Evolutionary conservation across 1,140 invertebrate species (phyloP), one percentile per base, ranked within the genome.

Genomic region (Anoplophora glabripennis): DNA sequence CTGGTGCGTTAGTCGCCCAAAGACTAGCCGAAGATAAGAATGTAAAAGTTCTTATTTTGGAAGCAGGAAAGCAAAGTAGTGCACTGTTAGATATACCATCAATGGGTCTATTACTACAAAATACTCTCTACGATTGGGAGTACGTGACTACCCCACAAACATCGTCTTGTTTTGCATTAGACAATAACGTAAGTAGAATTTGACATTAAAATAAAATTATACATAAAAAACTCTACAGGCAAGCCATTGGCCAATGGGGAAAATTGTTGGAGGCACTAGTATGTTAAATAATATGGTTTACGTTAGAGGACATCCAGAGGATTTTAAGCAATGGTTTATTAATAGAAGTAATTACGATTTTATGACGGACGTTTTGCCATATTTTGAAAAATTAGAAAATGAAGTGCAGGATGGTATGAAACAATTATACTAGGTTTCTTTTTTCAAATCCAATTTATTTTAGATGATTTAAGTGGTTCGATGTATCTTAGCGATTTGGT

Each of bases 221-320:
- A 28, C 4, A 47, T 38, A 1, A 33, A 11, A 36, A 0, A 46
- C 7, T 46, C 57, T 59, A 48, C 14, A 88, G 86, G 77, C 78
- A 77, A 86, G 84, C 65, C 76, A 72, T 64, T 92, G 89, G 90
- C 91, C 89, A 0, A 81, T 89, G 42, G 90, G 90, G 41, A 91
- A 92, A 76, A 83, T 90, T 1, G 72, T 92, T 7, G 94, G 94
- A 0, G 95, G 94, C 0, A 93, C 89, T 1, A 88, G 85, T 9
- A 89, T 90, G 0, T 75, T 92, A 0, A 93, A 92, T 62, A 90
- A 89, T 0, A 92, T 97, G 94, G 82, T 96, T 0, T 97, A 96
- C 73, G 86, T 96, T 4, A 79, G 94, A 53, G 95, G 94, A 0
- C 94, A 97, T 78, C 83, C 86, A 48, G 78, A 85, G 0, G 93